Evolutionary conservation across 92 coral and sea anemone species (phyloP).

Genomic region (Epizoanthus fatuus): DNA sequence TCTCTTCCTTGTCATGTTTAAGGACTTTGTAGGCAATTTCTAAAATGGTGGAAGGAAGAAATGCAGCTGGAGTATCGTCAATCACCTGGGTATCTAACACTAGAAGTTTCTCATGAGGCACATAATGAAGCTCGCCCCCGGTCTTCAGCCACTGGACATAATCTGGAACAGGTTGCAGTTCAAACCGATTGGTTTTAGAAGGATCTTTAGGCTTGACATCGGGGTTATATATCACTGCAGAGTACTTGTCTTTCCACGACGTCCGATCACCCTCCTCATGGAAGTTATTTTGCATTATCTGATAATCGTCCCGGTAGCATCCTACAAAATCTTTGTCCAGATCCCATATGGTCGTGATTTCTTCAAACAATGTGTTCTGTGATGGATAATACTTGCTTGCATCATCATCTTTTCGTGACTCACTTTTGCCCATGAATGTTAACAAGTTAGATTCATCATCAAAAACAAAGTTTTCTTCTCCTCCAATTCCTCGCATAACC

Average conservation of each 20-base stretch:
- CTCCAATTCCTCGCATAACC: slow-evolving; percentile 43
- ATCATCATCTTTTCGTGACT: slow-evolving; percentile 49
- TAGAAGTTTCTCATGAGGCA: slow-evolving; percentile 55
- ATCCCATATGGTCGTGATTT: slow-evolving; percentile 45
- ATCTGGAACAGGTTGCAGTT: slow-evolving; percentile 69
- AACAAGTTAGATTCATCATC: slow-evolving; percentile 50
- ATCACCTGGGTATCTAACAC: slow-evolving; percentile 35
- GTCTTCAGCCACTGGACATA: slow-evolving; percentile 54
- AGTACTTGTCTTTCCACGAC: slow-evolving; percentile 55
- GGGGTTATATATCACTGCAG: slow-evolving; percentile 50
- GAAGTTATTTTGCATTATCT: slow-evolving; percentile 46
- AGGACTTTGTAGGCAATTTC: slow-evolving; percentile 63
- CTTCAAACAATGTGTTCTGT: slow-evolving; percentile 26
- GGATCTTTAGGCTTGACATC: slow-evolving; percentile 15
- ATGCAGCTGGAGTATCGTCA: slow-evolving; percentile 67
- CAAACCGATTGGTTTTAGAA: neutral
- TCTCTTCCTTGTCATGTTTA: slow-evolving; percentile 36
- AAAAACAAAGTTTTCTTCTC: slow-evolving; percentile 47
- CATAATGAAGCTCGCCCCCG: slow-evolving; percentile 57
- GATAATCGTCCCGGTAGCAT: slow-evolving; percentile 65
- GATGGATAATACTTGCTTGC: slow-evolving; percentile 37
- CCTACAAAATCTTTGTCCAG: slow-evolving; percentile 42
- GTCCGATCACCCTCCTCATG: slow-evolving; percentile 51
- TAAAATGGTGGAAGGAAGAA: slow-evolving; percentile 62
- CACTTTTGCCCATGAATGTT: slow-evolving; percentile 42